phyloP scores from a whole-genome alignment of 2,113 vertebrate genomes.

The Thinocorus orbignyianus region DNA sequence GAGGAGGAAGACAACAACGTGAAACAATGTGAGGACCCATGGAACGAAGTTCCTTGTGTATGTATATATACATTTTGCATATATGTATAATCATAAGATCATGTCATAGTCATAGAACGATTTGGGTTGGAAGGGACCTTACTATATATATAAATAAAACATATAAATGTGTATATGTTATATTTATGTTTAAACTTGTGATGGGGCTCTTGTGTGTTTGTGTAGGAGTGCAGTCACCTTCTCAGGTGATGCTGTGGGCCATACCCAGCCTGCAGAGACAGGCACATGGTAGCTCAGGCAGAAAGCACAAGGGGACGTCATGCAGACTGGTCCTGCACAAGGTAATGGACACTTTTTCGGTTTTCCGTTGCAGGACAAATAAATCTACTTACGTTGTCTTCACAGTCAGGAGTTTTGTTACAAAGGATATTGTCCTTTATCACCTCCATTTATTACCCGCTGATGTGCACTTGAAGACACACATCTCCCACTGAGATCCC shows the following conservation, averaged over 20 bases:
- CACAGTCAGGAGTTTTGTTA: background rate
- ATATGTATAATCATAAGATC: background rate
- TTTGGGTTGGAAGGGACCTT: background rate
- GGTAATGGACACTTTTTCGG: background rate
- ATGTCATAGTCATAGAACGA: background rate
- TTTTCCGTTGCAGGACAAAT: background rate
- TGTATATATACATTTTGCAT: background rate
- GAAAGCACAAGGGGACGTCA: background rate
- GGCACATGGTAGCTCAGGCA: background rate
- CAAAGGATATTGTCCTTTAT: background rate
- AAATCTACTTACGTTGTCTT: background rate
- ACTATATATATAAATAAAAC: background rate
- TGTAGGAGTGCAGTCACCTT: background rate
- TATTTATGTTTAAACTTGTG: background rate
- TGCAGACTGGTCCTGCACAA: background rate
- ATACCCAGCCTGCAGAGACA: background rate
- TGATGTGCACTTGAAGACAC: fast-evolving
- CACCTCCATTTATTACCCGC: background rate
- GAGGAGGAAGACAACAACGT: background rate
- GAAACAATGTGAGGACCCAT: background rate
- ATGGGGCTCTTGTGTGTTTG: background rate
- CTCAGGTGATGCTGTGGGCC: background rate
- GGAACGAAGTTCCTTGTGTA: background rate
- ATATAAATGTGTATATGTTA: background rate
- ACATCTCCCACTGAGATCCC: background rate